A percentile compares a stretch with the other conserved stretches of the same genome.
phyloP scores from a whole-genome alignment of 2,113 vertebrate species.

The Ailuropoda melanoleuca region DNA sequence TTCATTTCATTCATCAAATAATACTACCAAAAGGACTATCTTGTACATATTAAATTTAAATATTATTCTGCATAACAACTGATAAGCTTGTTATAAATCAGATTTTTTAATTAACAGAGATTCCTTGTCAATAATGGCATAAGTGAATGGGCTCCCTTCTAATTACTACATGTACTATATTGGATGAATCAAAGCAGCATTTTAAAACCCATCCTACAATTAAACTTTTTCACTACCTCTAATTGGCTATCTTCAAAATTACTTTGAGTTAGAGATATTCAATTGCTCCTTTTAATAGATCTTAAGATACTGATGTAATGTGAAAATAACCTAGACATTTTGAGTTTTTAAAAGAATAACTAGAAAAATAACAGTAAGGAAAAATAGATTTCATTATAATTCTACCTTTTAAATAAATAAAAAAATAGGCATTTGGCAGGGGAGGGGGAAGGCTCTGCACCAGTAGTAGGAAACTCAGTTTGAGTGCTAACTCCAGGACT shows the following conservation, averaged over 20 bases:
- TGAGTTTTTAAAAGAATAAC: constrained; percentile 8
- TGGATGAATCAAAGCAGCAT: constrained; percentile 39
- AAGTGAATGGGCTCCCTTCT: constrained; percentile 2
- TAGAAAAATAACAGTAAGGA: constrained; percentile 7
- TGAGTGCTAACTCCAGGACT: background rate
- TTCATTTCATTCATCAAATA: constrained; percentile 47
- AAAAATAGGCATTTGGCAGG: background rate
- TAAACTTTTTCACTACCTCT: constrained; percentile 26
- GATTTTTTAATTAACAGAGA: constrained; percentile 3
- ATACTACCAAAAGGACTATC: background rate
- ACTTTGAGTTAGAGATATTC: constrained; percentile 19
- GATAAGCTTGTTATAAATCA: background rate
- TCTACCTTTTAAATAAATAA: background rate
- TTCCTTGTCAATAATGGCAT: background rate
- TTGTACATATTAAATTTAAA: background rate
- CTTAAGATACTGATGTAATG: background rate
- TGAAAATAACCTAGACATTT: constrained; percentile 18
- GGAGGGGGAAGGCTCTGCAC: background rate
- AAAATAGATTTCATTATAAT: constrained; percentile 33
- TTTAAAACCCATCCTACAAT: background rate
- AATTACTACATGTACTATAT: background rate
- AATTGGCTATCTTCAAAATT: constrained; percentile 29
- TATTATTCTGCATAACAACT: constrained; percentile 30
- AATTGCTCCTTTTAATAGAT: background rate
- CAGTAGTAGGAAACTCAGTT: background rate